Evolutionary conservation across 2,888 invertebrate genomes (phyloP).

Genomic region (Heliconius ethilla): DNA sequence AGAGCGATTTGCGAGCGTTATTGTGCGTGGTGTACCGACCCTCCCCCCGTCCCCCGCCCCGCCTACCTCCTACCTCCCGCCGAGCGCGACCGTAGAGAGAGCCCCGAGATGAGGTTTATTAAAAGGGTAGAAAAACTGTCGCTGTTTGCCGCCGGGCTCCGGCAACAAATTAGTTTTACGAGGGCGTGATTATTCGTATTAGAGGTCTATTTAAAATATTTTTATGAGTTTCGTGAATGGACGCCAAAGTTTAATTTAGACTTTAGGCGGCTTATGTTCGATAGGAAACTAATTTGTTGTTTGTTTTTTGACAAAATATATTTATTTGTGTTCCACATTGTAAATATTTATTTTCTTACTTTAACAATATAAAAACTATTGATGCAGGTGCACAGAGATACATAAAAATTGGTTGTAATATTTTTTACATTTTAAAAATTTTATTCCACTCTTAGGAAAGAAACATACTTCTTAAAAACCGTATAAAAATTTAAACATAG

Average conservation of each 20-base stretch:
- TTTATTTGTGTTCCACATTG: neutral
- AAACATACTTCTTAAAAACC: too few relatives aligned
- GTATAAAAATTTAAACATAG: too few relatives aligned
- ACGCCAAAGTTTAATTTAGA: constrained; percentile 29
- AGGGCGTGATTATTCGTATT: constrained; percentile 46
- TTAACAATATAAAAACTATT: neutral
- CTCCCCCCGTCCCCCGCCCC: neutral
- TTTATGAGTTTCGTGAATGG: constrained; percentile 36
- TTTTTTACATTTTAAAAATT: too few relatives aligned
- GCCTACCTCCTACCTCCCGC: neutral
- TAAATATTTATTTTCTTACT: neutral
- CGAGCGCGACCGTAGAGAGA: constrained; percentile 15
- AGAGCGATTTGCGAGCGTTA: constrained; percentile 48
- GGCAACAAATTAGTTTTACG: constrained; percentile 46
- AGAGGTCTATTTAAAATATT: constrained; percentile 42
- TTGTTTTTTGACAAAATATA: neutral
- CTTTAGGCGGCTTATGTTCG: neutral
- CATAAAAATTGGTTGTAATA: neutral
- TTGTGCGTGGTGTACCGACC: constrained; percentile 11
- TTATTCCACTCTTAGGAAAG: too few relatives aligned
- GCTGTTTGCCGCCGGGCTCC: constrained; percentile 39
- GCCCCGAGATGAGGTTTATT: constrained; percentile 43
- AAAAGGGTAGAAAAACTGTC: constrained; percentile 45
- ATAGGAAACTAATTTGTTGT: neutral
- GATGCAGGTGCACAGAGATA: neutral